Base-by-base conservation (phyloP, 2,113 vertebrate genomes). In the Daphoenositta chrysoptera region DNA sequence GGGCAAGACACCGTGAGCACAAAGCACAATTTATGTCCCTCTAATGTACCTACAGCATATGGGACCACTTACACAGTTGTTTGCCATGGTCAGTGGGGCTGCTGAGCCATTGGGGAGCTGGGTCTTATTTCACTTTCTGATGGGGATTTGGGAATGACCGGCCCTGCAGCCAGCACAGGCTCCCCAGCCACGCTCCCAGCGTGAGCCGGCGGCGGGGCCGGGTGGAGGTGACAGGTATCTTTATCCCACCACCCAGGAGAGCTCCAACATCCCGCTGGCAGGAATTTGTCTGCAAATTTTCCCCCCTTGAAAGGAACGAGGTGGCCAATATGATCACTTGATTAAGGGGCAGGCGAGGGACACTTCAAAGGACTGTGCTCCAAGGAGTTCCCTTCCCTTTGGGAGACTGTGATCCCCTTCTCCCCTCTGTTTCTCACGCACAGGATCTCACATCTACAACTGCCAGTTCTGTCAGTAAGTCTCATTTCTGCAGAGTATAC, bases 201-300 rank as follows among this genome's bases (percentile, higher is more conserved):
- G 27, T 98, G 99, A 97, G 96, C 48, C 12, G 22, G 90, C 50
- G 16, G 73, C 64, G 73, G 94, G 97, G 94, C 97, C 83, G 16
- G 23, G 61, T 5, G 8, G 95, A 89, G 58, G 93, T 95, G 97
- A 98, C 98, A 98, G 98, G 98, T 98, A 98, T 96, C 97, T 97
- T 97, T 96, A 98, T 96, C 95, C 97, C 48, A 95, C 98, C 98
- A 98, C 71, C 45, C 98, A 98, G 96, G 96, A 97, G 87, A 97
- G 89, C 94, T 50, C 90, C 72, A 76, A 85, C 2, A 1, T 98
- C 98, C 98, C 4, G 96, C 98, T 98, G 98, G 95, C 96, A 97
- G 96, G 97, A 98, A 98, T 98, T 98, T 98, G 98, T 98, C 96
- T 86, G 94, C 97, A 97, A 93, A 96, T 96, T 98, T 97, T 93